These are phyloP conservation scores for Standfussiana lucernea DNA, from an alignment of 2,888 invertebrate genomes.

Conservation along the genomic window DNA sequence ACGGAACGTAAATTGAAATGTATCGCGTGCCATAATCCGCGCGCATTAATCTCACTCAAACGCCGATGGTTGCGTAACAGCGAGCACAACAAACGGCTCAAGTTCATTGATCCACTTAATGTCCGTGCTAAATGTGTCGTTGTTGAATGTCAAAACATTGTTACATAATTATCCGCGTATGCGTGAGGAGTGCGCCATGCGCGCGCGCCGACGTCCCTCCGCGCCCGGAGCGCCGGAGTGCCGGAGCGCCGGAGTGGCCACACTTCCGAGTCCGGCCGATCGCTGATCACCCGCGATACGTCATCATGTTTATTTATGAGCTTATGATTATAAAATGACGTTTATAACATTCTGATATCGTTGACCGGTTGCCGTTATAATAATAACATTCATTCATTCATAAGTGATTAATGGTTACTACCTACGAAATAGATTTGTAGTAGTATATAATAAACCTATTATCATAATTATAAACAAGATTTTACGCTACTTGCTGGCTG, in stretches of 20 bases:
- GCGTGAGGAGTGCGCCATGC: slow-evolving; percentile 75
- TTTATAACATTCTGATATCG: slow-evolving; percentile 88
- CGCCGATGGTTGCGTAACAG: slow-evolving; percentile 88
- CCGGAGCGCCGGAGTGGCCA: slow-evolving; percentile 62
- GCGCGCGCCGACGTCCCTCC: slow-evolving; percentile 73
- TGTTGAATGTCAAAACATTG: slow-evolving; percentile 89
- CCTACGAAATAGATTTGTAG: slow-evolving; percentile 89
- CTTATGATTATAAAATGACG: slow-evolving; percentile 90
- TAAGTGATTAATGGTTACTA: slow-evolving; percentile 88
- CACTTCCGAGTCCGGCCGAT: slow-evolving; percentile 75
- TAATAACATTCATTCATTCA: slow-evolving; percentile 89
- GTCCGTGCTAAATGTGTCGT: slow-evolving; percentile 89
- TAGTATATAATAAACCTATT: slow-evolving; percentile 86
- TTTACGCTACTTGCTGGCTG: slow-evolving; percentile 85
- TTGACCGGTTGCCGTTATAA: slow-evolving; percentile 86
- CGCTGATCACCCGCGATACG: slow-evolving; percentile 80
- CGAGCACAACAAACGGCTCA: slow-evolving; percentile 87
- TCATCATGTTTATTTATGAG: slow-evolving; percentile 89
- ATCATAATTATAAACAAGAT: slow-evolving; percentile 90
- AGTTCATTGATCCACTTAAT: slow-evolving; percentile 91
- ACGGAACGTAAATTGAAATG: slow-evolving; percentile 90
- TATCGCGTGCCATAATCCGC: slow-evolving; percentile 91
- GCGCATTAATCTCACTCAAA: slow-evolving; percentile 90
- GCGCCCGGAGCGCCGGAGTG: neutral
- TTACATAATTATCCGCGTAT: slow-evolving; percentile 86